These are phyloP conservation scores for Griposia aprilina DNA, from an alignment of 2,888 invertebrate genomes.

Conservation along the genomic window DNA sequence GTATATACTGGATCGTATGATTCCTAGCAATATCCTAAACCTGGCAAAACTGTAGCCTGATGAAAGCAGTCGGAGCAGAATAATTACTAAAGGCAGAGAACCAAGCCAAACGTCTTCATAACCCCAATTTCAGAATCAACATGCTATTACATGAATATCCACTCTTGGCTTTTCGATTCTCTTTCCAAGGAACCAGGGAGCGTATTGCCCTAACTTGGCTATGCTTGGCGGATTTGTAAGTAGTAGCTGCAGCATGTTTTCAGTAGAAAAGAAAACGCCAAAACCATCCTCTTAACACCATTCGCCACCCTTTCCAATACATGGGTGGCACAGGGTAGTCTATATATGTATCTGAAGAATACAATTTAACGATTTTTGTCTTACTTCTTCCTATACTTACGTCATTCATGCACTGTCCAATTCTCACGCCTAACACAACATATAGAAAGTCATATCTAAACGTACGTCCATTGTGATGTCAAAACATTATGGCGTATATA, in stretches of 20 bases:
- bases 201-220: no score
- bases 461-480: conserved; percentile 76
- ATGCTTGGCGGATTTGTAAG: not conserved
- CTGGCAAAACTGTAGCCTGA: not conserved
- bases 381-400: conserved; percentile 8
- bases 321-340: not conserved
- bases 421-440: conserved; percentile 61
- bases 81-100: not conserved
- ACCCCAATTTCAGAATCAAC: no score
- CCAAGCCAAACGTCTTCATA: not conserved
- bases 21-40: no score
- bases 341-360: not conserved
- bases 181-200: not conserved
- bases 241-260: not conserved
- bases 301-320: not conserved
- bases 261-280: not conserved
- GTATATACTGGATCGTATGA: not conserved
- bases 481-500: conserved; percentile 78
- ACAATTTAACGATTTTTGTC: not conserved
- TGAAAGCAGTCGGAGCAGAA: not conserved
- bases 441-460: conserved; percentile 60
- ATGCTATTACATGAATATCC: not conserved
- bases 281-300: not conserved
- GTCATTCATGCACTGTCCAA: conserved; percentile 1
- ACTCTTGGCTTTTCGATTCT: not conserved